These are phyloP conservation scores for Catajapyx aquilonaris DNA, from an alignment of 1,140 invertebrate species.

Conservation along the genomic window DNA sequence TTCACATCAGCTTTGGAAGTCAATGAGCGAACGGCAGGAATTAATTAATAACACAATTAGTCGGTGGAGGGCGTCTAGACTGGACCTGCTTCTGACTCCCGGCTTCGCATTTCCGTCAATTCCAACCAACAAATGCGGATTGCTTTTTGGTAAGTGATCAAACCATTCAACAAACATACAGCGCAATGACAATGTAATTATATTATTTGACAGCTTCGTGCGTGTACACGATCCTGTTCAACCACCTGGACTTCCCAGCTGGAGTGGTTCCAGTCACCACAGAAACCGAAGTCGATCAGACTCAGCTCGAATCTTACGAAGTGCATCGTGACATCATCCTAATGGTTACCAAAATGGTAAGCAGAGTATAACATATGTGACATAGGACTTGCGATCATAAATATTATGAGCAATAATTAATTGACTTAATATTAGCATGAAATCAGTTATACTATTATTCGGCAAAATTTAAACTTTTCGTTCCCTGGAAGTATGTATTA, in stretches of 20 bases:
- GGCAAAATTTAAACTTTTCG: not conserved
- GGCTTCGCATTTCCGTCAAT: not conserved
- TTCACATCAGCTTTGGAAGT: too few relatives aligned
- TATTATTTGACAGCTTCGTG: conserved; percentile 9
- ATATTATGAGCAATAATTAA: not conserved
- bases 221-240: conserved; percentile 16
- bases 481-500: not conserved
- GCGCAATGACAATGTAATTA: too few relatives aligned
- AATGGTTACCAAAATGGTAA: conserved; percentile 14
- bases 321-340: conserved; percentile 12
- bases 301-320: conserved; percentile 14
- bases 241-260: conserved; percentile 17
- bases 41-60: too few relatives aligned
- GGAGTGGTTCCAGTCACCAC: conserved; percentile 17
- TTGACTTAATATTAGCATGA: not conserved
- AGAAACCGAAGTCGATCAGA: conserved; percentile 16
- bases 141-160: not conserved
- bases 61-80: too few relatives aligned
- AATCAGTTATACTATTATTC: not conserved
- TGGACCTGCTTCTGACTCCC: not conserved
- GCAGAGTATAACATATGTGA: conserved; percentile 1
- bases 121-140: not conserved
- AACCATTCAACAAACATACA: too few relatives aligned
- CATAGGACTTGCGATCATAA: not conserved
- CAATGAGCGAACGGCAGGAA: too few relatives aligned